A percentile compares a stretch with the other conserved stretches of the same genome.
phyloP scores from a whole-genome alignment of 2,113 vertebrate genomes.

The Ammodytes dubius region DNA sequence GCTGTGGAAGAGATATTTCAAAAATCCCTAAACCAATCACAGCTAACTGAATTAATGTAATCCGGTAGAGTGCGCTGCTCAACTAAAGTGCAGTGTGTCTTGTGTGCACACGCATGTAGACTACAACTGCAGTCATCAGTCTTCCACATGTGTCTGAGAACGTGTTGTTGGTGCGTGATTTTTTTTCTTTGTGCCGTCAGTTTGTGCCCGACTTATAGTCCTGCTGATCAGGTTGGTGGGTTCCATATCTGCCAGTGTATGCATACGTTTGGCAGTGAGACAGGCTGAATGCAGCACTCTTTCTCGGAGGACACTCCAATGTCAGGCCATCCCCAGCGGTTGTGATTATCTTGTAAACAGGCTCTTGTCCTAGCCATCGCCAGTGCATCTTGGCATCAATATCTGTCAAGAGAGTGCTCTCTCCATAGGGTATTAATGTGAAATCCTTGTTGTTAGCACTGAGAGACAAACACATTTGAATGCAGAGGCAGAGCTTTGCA shows the following conservation, averaged over 20 bases:
- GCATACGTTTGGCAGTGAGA: slow-evolving; percentile 34
- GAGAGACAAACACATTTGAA: background rate
- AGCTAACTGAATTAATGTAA: slow-evolving; percentile 58
- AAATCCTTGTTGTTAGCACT: background rate
- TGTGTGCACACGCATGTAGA: slow-evolving; percentile 1
- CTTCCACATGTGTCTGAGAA: slow-evolving; percentile 7
- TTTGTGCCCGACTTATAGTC: background rate
- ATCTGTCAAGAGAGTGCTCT: slow-evolving; percentile 23
- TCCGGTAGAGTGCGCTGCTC: slow-evolving; percentile 41
- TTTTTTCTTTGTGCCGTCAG: slow-evolving; percentile 11
- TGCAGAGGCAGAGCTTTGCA: slow-evolving; percentile 1
- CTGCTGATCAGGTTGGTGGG: slow-evolving; percentile 14
- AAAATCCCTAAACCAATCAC: slow-evolving; percentile 49
- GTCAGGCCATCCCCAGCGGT: slow-evolving; percentile 63
- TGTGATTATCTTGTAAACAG: slow-evolving; percentile 54
- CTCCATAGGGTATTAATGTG: background rate
- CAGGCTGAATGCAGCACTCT: slow-evolving; percentile 65
- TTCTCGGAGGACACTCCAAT: slow-evolving; percentile 65
- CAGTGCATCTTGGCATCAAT: slow-evolving; percentile 32
- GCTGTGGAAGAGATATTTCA: slow-evolving; percentile 29
- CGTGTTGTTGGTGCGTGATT: slow-evolving; percentile 22
- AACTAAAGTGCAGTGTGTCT: slow-evolving; percentile 7
- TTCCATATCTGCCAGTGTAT: slow-evolving; percentile 20
- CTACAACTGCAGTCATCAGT: slow-evolving; percentile 25
- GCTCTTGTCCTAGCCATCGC: background rate